phyloP scores from a whole-genome alignment of 2,888 invertebrate genomes.

The Linnaemya vulpina region DNA sequence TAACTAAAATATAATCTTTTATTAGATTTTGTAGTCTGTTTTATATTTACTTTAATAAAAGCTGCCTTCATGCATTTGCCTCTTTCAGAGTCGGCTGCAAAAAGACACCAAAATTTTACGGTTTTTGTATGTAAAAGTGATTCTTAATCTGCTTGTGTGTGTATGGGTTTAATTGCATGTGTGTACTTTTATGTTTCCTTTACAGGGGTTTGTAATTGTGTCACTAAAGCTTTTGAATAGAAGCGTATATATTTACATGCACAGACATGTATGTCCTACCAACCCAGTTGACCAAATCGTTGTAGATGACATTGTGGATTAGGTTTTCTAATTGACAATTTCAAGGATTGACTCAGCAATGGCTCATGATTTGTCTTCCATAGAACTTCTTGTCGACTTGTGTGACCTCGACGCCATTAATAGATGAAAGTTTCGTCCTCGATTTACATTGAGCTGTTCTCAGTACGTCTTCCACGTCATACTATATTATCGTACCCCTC shows the following conservation, averaged over 20 bases:
- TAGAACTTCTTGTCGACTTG: no score
- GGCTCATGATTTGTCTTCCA: no score
- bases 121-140: constrained; percentile 32
- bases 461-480: no score
- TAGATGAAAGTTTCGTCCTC: no score
- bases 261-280: no score
- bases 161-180: neutral
- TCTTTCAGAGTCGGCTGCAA: neutral
- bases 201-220: constrained; percentile 54
- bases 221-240: constrained; percentile 27
- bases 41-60: constrained; percentile 9
- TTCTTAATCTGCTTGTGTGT: neutral
- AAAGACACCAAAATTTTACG: constrained; percentile 28
- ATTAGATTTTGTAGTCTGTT: constrained; percentile 48
- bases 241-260: neutral
- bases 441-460: no score
- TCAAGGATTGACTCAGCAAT: no score
- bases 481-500: no score
- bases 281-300: no score
- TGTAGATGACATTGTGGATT: no score
- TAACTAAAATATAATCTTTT: constrained; percentile 29
- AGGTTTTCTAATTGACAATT: no score
- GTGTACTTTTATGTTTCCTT: neutral
- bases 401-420: no score
- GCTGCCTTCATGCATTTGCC: neutral